These are phyloP conservation scores for Drosophila pegasa DNA, from an alignment of 2,888 invertebrate genomes.

Conservation along the genomic window DNA sequence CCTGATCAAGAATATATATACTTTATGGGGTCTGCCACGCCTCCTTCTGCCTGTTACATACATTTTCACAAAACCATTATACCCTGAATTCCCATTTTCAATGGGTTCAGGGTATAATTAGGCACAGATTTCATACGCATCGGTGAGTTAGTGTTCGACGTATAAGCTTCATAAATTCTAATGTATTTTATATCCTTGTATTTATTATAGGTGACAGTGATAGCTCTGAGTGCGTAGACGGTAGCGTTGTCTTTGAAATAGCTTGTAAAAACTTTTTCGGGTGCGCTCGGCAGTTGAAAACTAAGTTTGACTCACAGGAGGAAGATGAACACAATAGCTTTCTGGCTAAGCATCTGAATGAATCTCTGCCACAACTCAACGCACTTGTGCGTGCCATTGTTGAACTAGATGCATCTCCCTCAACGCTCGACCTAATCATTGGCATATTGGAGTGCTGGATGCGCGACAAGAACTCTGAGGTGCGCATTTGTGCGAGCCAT, in stretches of 20 bases:
- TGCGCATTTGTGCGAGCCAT: slow-evolving; percentile 87
- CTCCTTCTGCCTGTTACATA: no score
- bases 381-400: slow-evolving; percentile 89
- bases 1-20: no score
- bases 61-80: no score
- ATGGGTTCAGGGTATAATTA: no score
- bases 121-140: slow-evolving; percentile 88
- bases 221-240: slow-evolving; percentile 86
- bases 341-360: slow-evolving; percentile 87
- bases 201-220: slow-evolving; percentile 66
- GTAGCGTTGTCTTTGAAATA: slow-evolving; percentile 88
- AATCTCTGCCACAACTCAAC: slow-evolving; percentile 87
- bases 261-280: slow-evolving; percentile 87
- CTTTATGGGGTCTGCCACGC: no score
- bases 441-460: slow-evolving; percentile 89
- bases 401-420: slow-evolving; percentile 89
- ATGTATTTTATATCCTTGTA: not conserved
- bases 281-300: slow-evolving; percentile 87
- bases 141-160: slow-evolving; percentile 54
- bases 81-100: no score
- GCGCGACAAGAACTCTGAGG: slow-evolving; percentile 88
- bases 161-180: not conserved
- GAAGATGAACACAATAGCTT: slow-evolving; percentile 87
- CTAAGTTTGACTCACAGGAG: slow-evolving; percentile 87
- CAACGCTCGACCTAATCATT: slow-evolving; percentile 90